Conservation (phyloP, 2,888 invertebrate genomes). For the Seira musarum region DNA sequence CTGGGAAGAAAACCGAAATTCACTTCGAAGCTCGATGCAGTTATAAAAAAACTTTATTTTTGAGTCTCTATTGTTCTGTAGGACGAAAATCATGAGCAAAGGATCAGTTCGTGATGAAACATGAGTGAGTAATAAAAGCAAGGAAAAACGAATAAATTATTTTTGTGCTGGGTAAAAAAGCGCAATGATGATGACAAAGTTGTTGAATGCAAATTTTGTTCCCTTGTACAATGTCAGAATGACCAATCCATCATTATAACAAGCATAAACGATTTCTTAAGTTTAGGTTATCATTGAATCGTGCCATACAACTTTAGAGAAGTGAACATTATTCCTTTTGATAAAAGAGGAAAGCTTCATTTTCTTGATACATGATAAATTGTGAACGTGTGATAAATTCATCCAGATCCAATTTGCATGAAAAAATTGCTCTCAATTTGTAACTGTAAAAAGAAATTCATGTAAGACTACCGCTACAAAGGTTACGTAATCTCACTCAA, state of each 20-base stretch:
- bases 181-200: conserved; percentile 8
- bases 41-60: too few species aligned
- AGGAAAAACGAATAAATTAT: conserved; percentile 1
- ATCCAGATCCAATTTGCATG: too few species aligned
- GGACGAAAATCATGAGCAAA: conserved; percentile 22
- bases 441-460: too few species aligned
- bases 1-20: too few species aligned
- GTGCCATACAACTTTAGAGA: conserved; percentile 7
- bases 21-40: too few species aligned
- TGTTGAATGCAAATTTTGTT: background rate
- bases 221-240: conserved; percentile 23
- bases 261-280: conserved; percentile 15
- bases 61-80: too few species aligned
- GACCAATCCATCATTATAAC: conserved; percentile 37
- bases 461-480: too few species aligned
- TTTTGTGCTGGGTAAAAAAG: conserved; percentile 16
- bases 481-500: too few species aligned
- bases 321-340: background rate
- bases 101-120: conserved; percentile 28
- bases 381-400: too few species aligned
- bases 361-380: too few species aligned
- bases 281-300: conserved; percentile 15
- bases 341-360: too few species aligned
- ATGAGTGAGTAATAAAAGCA: background rate
- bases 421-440: too few species aligned